Conservation (phyloP, 1,140 invertebrate genomes). For the Macrobrachium rosenbergii region DNA sequence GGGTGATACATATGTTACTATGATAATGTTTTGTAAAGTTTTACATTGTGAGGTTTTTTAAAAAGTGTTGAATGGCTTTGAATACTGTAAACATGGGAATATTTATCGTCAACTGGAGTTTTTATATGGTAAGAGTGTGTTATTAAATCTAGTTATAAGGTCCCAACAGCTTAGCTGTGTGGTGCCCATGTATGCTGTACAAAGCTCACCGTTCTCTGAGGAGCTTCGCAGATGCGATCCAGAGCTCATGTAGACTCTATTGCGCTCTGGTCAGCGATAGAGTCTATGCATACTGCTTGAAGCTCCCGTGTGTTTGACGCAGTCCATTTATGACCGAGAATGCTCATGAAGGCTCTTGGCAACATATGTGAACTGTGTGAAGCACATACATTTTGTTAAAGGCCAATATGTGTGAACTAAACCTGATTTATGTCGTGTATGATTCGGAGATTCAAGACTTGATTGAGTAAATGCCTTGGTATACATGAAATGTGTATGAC, state of each 20-base stretch:
- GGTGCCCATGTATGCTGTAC: conserved; percentile 61
- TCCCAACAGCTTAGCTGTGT: conserved; percentile 53
- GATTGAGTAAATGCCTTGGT: conserved; percentile 39
- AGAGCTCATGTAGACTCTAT: conserved; percentile 27
- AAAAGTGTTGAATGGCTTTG: conserved; percentile 48
- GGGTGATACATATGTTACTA: conserved; percentile 51
- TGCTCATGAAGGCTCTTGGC: conserved; percentile 44
- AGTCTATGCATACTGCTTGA: conserved; percentile 47
- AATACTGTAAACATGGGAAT: conserved; percentile 28
- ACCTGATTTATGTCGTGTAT: conserved; percentile 43
- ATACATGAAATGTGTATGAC: conserved; percentile 9
- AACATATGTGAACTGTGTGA: conserved; percentile 35
- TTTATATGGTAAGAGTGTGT: conserved; percentile 43
- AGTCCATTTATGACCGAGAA: conserved; percentile 45
- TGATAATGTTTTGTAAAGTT: conserved; percentile 48
- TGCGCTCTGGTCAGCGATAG: conserved; percentile 21
- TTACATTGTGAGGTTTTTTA: conserved; percentile 46
- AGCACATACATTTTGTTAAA: conserved; percentile 36
- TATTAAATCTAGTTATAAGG: conserved; percentile 53
- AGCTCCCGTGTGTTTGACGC: conserved; percentile 47
- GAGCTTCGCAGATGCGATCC: conserved; percentile 3
- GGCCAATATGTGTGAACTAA: conserved; percentile 39
- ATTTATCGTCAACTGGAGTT: conserved; percentile 44
- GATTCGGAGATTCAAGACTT: not conserved
- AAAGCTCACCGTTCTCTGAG: conserved; percentile 13